Evolutionary conservation across 2,888 invertebrate genomes (phyloP), one percentile per base, ranked within the genome.

Genomic region (Mythimna lalbum): DNA sequence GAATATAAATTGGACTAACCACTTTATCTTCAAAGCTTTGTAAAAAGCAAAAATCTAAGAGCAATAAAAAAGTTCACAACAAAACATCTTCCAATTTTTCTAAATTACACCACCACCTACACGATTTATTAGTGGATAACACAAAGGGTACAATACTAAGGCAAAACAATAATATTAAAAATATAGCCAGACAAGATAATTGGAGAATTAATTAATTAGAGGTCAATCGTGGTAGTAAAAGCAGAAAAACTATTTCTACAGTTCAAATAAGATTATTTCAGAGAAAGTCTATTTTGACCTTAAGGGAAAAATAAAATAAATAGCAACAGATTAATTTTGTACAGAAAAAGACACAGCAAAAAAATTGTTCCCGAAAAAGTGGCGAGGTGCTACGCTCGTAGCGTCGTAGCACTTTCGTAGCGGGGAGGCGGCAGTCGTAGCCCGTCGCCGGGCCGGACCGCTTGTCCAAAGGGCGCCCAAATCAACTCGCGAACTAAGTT

Each of bases 401-500:
- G 69, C 77, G 68, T 43, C 69, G 76, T 76, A 82, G 82, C 80
- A 66, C 63, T 39, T 52, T 71, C 78, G 84, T 83, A 85, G 80
- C 78, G 81, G 85, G 87, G 88, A 86, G 87, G 86, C 87, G 86
- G 90, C 73, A 82, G 90, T 86, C 92, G 93, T 88, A 93, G 82
- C 80, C 88, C 87, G 84, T 82, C 86, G 84, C 84, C 81, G 83
- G 83, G 81, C 82, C 83, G 84, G 73, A 81, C 89, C 88, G 83
- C 90, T 92, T 84, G 80, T 70, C 75, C 65, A 70, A 52, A 73
- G 62, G 76, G 81, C 84, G 80, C 78, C 74, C 70, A 76, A 68
- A 72, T 70, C 89, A 74, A 66, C 72, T 69, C 89, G 90, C 90
- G 92, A 91, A 88, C 87, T 88, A 92, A 93, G 91, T 93, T 92